Conservation (phyloP, 2,113 vertebrate genomes). For the Elanoides forficatus region DNA sequence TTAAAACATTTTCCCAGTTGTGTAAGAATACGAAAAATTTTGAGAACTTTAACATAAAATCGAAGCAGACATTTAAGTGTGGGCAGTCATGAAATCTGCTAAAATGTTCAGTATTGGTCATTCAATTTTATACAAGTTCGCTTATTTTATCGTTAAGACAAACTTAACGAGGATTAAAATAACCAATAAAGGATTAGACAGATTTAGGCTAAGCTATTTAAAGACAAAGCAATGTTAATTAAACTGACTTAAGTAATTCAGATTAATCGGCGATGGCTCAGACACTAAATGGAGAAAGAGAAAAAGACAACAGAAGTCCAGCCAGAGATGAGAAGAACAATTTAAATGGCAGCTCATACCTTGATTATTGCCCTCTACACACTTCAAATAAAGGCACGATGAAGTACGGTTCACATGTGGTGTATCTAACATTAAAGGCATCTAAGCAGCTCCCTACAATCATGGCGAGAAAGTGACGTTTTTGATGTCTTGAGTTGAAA, state of each 20-base stretch:
- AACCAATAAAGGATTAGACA: background rate
- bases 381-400: background rate
- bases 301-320: background rate
- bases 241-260: background rate
- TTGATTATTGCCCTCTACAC: background rate
- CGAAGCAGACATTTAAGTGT: background rate
- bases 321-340: background rate
- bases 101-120: background rate
- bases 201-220: slow-evolving; percentile 36
- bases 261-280: slow-evolving; percentile 1
- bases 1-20: background rate
- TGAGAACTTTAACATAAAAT: background rate
- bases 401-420: background rate
- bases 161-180: background rate
- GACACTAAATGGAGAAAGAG: background rate
- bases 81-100: background rate
- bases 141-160: background rate
- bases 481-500: background rate
- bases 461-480: background rate
- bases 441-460: background rate
- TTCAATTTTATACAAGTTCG: background rate
- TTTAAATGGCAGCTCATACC: background rate
- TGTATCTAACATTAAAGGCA: background rate
- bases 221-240: slow-evolving; percentile 17
- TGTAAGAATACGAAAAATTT: background rate